phyloP scores from a whole-genome alignment of 2,888 invertebrate genomes.

The Nomada goodeniana region DNA sequence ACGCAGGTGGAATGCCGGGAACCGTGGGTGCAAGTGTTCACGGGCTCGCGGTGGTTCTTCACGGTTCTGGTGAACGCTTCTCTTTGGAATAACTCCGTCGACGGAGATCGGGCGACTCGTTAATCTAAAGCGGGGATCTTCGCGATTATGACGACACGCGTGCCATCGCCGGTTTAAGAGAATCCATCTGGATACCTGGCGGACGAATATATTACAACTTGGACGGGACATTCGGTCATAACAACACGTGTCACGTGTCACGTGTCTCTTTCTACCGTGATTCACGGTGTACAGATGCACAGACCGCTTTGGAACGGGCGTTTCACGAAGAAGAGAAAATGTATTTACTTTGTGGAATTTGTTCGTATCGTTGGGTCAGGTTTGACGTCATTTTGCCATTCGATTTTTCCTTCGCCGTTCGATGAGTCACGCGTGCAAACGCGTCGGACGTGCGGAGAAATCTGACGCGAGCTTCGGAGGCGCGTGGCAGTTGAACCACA shows the following conservation, averaged over 20 bases:
- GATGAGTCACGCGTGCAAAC: neutral
- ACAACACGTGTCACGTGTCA: slow-evolving; percentile 45
- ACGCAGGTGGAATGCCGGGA: too few species aligned
- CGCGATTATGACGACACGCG: slow-evolving; percentile 23
- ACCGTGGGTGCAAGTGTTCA: too few species aligned
- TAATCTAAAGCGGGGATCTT: slow-evolving; percentile 30
- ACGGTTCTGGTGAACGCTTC: neutral
- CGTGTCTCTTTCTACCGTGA: slow-evolving; percentile 10
- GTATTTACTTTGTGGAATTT: neutral
- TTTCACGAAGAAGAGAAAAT: neutral
- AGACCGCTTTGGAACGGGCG: neutral
- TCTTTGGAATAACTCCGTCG: neutral
- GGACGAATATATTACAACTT: slow-evolving; percentile 13
- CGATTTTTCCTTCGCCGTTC: too few species aligned
- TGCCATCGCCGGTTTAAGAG: slow-evolving; percentile 38
- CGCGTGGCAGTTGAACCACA: slow-evolving; percentile 2
- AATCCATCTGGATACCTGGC: slow-evolving; percentile 18
- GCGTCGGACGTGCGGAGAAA: slow-evolving; percentile 6
- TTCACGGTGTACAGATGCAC: too few species aligned
- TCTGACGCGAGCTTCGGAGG: neutral
- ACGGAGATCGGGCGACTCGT: slow-evolving; percentile 28
- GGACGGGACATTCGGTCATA: slow-evolving; percentile 43
- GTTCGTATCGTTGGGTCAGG: neutral
- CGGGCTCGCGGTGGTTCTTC: too few species aligned
- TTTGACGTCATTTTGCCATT: too few species aligned